Evolutionary conservation across 2,888 invertebrate species (phyloP).

Genomic region (Rapana venosa): DNA sequence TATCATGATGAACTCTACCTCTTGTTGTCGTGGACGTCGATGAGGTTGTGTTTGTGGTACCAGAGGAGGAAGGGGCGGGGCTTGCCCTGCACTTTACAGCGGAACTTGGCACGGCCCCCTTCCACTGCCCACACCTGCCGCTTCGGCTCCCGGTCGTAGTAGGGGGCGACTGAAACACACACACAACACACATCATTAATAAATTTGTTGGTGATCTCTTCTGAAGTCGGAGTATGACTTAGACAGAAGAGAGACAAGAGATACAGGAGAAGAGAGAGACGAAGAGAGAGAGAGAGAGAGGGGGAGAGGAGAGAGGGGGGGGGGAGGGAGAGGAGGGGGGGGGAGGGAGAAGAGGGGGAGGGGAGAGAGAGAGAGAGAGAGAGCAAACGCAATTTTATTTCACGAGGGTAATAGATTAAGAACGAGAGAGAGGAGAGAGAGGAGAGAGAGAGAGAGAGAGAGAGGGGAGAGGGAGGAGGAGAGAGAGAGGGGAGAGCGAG

Average conservation of each 20-base stretch:
- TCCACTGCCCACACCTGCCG: conserved; percentile 38
- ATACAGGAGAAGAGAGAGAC: background rate
- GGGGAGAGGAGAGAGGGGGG: background rate
- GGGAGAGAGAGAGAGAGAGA: background rate
- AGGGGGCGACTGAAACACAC: conserved; percentile 39
- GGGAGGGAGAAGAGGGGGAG: background rate
- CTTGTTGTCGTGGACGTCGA: conserved; percentile 46
- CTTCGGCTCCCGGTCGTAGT: conserved; percentile 31
- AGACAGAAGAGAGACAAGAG: background rate
- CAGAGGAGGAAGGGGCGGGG: conserved; percentile 92
- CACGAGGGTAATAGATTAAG: background rate
- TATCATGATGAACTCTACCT: conserved; percentile 42
- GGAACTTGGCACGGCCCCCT: conserved; percentile 80
- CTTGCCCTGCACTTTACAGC: conserved; percentile 86
- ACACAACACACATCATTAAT: background rate
- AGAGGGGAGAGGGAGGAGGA: background rate
- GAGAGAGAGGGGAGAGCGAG: background rate
- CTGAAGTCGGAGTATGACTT: background rate
- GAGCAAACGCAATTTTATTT: background rate
- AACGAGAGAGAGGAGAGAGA: background rate
- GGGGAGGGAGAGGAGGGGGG: background rate
- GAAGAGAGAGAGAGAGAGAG: background rate
- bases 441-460: too few species aligned
- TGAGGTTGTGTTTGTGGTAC: conserved; percentile 86
- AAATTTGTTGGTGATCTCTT: background rate